These are phyloP conservation scores for Chaenogobius annularis DNA, from an alignment of 2,113 vertebrate species.

Conservation along the genomic window DNA sequence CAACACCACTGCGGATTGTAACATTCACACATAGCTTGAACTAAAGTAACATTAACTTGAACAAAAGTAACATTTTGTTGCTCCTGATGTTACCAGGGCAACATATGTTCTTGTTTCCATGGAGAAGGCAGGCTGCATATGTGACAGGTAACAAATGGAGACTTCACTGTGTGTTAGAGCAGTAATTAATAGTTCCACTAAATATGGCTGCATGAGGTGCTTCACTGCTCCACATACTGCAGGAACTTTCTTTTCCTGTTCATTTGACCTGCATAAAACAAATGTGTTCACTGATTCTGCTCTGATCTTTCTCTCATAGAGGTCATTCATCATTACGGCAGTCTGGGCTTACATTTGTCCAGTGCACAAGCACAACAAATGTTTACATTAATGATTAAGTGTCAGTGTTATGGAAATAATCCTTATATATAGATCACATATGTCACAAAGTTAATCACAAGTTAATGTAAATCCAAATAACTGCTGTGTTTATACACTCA, in stretches of 20 bases:
- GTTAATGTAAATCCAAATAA: too few species aligned
- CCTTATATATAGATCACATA: too few species aligned
- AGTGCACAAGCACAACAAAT: conserved; percentile 8
- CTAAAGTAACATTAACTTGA: not conserved
- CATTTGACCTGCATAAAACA: not conserved
- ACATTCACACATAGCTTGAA: not conserved
- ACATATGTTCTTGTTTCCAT: conserved; percentile 34
- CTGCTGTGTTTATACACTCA: too few species aligned
- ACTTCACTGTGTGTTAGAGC: conserved; percentile 38
- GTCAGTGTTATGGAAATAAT: not conserved
- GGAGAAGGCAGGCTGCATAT: conserved; percentile 51
- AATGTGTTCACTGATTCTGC: not conserved
- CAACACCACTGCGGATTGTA: not conserved
- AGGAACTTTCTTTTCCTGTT: conserved; percentile 22
- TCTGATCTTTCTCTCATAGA: conserved; percentile 19
- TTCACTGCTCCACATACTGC: conserved; percentile 3
- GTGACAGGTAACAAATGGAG: conserved; percentile 60
- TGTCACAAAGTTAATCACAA: too few species aligned
- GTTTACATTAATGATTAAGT: conserved; percentile 9
- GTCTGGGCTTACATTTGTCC: conserved; percentile 2
- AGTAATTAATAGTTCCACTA: conserved; percentile 62
- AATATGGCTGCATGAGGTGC: conserved; percentile 32
- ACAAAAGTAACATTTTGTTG: not conserved
- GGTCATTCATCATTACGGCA: not conserved
- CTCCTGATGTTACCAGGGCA: conserved; percentile 15